Percentiles rank a stretch among this genome's conserved stretches.
phyloP scores from a whole-genome alignment of 2,888 invertebrate species.

The Caradrina kadenii region DNA sequence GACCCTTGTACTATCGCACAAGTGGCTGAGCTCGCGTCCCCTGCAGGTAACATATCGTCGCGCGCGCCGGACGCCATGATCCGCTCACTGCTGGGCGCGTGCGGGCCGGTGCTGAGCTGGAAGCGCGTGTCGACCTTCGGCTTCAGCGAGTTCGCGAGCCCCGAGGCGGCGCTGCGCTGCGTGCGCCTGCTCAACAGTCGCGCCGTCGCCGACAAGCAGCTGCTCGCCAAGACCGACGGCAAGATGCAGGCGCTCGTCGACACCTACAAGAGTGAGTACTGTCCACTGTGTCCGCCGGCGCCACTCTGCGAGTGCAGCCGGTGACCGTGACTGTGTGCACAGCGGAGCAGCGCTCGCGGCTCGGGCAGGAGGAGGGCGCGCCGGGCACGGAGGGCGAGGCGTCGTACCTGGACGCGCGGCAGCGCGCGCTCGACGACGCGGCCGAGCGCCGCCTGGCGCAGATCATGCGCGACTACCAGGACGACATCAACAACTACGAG shows the following conservation, averaged over 20 bases:
- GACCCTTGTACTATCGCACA: no score
- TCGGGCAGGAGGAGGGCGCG: constrained; percentile 79
- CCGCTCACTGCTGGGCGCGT: constrained; percentile 96
- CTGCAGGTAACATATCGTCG: constrained; percentile 92
- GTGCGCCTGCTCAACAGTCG: constrained; percentile 98
- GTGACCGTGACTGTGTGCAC: no score
- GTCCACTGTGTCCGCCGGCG: no score
- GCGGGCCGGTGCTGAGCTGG: constrained; percentile 99
- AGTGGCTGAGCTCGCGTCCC: no score
- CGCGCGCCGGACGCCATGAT: constrained; percentile 98
- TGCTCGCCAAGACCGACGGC: constrained; percentile 99
- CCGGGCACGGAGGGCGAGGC: constrained; percentile 90
- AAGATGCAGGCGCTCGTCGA: constrained; percentile 98
- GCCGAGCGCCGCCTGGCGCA: constrained; percentile 94
- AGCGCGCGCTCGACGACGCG: constrained; percentile 93
- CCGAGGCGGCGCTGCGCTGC: constrained; percentile 98
- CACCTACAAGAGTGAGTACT: constrained; percentile 95
- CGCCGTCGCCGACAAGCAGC: constrained; percentile 97
- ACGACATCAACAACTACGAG: constrained; percentile 93
- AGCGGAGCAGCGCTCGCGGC: constrained; percentile 79
- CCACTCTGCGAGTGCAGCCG: no score
- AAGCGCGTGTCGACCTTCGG: constrained; percentile 99
- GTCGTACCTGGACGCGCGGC: constrained; percentile 94
- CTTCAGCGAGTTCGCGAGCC: constrained; percentile 98
- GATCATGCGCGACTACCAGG: constrained; percentile 95